Evolutionary conservation across 2,113 vertebrate genomes (phyloP).

Genomic region (Siniperca knerii): DNA sequence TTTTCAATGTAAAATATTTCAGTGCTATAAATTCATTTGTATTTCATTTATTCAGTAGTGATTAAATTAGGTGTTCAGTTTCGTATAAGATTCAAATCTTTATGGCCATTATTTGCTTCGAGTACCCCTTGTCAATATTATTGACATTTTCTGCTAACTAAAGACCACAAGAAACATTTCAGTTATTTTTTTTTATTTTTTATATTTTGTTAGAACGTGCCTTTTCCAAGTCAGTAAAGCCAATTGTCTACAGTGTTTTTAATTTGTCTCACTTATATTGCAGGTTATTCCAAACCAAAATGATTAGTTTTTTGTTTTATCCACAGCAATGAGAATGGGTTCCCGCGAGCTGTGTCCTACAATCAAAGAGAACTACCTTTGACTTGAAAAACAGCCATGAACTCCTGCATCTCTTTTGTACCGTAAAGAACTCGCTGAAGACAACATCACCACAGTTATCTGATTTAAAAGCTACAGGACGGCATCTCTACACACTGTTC

Average conservation of each 20-base stretch:
- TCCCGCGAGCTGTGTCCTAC: constrained; percentile 67
- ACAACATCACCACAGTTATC: background rate
- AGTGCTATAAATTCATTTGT: background rate
- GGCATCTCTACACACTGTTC: constrained; percentile 17
- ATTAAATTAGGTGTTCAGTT: background rate
- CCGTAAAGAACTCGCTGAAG: background rate
- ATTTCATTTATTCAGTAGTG: background rate
- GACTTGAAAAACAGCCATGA: constrained; percentile 14
- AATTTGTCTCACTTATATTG: background rate
- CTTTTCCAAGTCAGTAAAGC: background rate
- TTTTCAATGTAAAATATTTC: background rate
- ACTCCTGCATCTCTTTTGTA: background rate
- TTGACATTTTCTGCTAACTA: background rate
- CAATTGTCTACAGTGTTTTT: constrained; percentile 1
- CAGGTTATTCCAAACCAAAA: background rate
- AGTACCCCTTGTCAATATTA: background rate
- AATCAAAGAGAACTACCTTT: constrained; percentile 54
- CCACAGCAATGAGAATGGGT: constrained; percentile 75
- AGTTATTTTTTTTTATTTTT: background rate
- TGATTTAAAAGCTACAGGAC: constrained; percentile 16
- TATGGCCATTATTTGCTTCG: background rate
- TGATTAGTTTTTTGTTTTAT: constrained; percentile 20
- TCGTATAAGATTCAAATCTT: background rate
- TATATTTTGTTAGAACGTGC: background rate
- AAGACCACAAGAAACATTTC: background rate